Evolutionary conservation across 2,888 invertebrate species (phyloP).

Genomic region (Morpho helenor): DNA sequence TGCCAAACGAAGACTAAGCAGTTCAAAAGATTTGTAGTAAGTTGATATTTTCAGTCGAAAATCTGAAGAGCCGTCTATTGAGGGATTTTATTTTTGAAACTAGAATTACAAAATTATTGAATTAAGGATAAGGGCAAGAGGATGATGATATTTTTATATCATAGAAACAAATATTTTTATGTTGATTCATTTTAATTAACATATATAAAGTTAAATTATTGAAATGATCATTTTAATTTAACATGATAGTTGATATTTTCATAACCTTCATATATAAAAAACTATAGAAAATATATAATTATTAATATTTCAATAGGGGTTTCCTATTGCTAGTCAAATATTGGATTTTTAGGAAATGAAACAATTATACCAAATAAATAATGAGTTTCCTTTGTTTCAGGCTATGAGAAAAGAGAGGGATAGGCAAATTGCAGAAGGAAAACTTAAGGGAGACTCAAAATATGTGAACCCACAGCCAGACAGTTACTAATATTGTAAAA

Average conservation of each 20-base stretch:
- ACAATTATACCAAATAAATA: too few species aligned
- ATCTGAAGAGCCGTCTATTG: too few species aligned
- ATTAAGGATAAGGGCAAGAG: too few species aligned
- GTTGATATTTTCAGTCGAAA: conserved; percentile 1
- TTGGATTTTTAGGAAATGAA: too few species aligned
- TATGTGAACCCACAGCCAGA: conserved; percentile 80
- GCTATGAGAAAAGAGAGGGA: conserved; percentile 82
- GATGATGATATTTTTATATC: neutral
- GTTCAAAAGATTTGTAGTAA: conserved; percentile 75
- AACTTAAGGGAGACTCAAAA: conserved; percentile 78
- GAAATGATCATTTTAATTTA: too few species aligned
- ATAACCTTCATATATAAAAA: too few species aligned
- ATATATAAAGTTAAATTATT: neutral
- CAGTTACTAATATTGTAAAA: conserved; percentile 67
- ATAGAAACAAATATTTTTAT: too few species aligned
- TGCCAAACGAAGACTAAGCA: conserved; percentile 82
- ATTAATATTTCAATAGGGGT: too few species aligned
- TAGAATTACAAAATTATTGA: neutral
- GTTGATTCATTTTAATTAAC: neutral
- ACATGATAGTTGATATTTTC: too few species aligned
- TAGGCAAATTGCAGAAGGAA: conserved; percentile 81
- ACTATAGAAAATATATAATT: too few species aligned
- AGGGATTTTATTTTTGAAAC: too few species aligned
- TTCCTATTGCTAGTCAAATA: too few species aligned
- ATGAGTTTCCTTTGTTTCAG: conserved; percentile 29